phyloP scores from a whole-genome alignment of 2,797 vertebrate genomes.

The Anisognathus igniventris region DNA sequence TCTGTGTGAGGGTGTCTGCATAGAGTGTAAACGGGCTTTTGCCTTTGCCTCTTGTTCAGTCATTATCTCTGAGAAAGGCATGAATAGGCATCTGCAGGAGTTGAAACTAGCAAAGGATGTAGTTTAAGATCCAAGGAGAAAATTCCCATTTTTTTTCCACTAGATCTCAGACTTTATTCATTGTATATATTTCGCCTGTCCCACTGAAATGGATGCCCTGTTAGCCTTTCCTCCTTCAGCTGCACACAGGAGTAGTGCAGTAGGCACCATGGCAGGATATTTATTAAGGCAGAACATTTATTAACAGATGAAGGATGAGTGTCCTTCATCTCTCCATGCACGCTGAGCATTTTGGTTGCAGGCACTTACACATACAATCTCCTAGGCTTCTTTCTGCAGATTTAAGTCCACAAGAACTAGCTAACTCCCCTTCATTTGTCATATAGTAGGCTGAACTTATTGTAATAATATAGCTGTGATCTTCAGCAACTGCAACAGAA shows the following conservation, averaged over 20 bases:
- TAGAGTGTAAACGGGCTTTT: not conserved
- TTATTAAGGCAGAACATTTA: not conserved
- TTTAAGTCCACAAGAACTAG: not conserved
- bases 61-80: not conserved
- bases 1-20: rapidly evolving
- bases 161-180: not conserved
- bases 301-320: not conserved
- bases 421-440: not conserved
- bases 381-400: not conserved
- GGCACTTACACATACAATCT: not conserved
- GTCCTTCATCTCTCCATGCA: not conserved
- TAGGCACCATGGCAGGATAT: not conserved
- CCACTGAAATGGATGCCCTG: rapidly evolving
- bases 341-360: not conserved
- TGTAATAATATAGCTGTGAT: constrained; percentile 37
- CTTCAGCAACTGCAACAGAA: constrained; percentile 25
- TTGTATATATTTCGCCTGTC: not conserved
- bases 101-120: not conserved
- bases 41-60: not conserved
- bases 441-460: not conserved
- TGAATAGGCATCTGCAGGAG: not conserved
- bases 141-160: not conserved
- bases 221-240: not conserved
- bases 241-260: not conserved
- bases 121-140: not conserved